Evolutionary conservation across 2,888 invertebrate species (phyloP), one percentile per base, ranked within the genome.

Genomic region (Cyclophora punctaria): DNA sequence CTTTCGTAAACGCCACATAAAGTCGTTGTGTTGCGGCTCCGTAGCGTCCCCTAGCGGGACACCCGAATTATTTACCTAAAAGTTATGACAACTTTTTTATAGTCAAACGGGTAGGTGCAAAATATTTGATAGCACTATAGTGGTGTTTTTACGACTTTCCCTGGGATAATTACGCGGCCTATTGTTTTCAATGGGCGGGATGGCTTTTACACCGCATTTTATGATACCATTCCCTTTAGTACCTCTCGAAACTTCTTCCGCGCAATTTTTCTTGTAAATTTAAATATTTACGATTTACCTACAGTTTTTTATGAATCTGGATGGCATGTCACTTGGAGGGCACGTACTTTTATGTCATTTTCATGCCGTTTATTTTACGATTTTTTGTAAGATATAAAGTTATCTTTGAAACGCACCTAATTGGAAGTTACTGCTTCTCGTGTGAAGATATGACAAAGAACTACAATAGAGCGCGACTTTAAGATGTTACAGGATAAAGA

Each of bases 81-180:
- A 56, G 59, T 59, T 54, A 55, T 53, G 49, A 47, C 42, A 61
- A 60, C 58, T 59, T 61, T 59, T 61, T 61, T 61, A 61, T 56
- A 50, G 52, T 49, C 51, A 49, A 35, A 46, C 47, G 71, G 58
- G 60, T 67, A 73, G 71, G 77, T 75, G 75, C 78, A 80, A 83
- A 83, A 83, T 82, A 80, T 84, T 83, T 80, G 78, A 83, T 80
- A 73, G 75, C 64, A 57, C 58, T 67, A 64, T 67, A 67, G 61
- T 58, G 60, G 73, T 69, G 67, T 70, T 75, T 83, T 82, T 80
- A 79, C 66, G 73, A 63, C 57, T 69, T 71, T 59, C 53, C 66
- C 64, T 67, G 63, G 71, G 67, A 73, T 81, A 78, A 82, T 83
- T 80, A 78, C 68, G 73, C 53, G 58, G 69, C 62, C 69, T 78